These are phyloP conservation scores for Empis stercorea DNA, from an alignment of 2,888 invertebrate genomes.

Conservation along the genomic window DNA sequence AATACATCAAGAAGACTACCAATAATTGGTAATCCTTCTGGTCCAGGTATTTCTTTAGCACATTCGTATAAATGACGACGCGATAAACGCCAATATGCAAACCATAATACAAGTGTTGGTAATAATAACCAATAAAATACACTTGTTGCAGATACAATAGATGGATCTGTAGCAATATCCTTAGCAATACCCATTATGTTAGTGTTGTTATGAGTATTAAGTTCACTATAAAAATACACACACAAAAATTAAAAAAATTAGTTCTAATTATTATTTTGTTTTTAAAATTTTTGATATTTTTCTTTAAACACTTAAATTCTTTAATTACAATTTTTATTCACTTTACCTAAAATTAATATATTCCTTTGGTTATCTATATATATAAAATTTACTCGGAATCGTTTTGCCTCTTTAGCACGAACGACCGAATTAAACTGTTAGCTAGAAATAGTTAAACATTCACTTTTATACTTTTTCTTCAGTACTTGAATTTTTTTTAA, in stretches of 20 bases:
- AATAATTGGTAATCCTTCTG: slow-evolving; percentile 54
- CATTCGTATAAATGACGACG: slow-evolving; percentile 57
- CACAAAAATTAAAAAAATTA: not conserved
- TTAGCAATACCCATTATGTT: slow-evolving; percentile 20
- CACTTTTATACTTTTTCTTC: slow-evolving; percentile 17
- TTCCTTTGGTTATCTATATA: too few relatives aligned
- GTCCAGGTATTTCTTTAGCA: slow-evolving; percentile 60
- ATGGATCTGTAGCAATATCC: slow-evolving; percentile 31
- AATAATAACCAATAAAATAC: slow-evolving; percentile 61
- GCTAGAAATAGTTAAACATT: slow-evolving; percentile 8
- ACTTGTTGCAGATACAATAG: slow-evolving; percentile 42
- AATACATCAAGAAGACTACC: slow-evolving; percentile 64
- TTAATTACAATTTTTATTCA: slow-evolving; percentile 1
- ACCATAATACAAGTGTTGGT: slow-evolving; percentile 56
- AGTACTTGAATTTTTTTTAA: too few relatives aligned
- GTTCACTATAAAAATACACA: not conserved
- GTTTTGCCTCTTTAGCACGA: slow-evolving; percentile 12
- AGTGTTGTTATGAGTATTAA: not conserved
- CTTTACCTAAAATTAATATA: not conserved
- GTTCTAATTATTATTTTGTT: not conserved
- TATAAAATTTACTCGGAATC: slow-evolving; percentile 6
- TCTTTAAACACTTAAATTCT: not conserved
- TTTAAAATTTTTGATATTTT: not conserved
- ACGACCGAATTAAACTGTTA: slow-evolving; percentile 16
- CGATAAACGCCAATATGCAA: slow-evolving; percentile 62